Evolutionary conservation across 1,140 invertebrate species (phyloP).

Genomic region (Cyclina sinensis): DNA sequence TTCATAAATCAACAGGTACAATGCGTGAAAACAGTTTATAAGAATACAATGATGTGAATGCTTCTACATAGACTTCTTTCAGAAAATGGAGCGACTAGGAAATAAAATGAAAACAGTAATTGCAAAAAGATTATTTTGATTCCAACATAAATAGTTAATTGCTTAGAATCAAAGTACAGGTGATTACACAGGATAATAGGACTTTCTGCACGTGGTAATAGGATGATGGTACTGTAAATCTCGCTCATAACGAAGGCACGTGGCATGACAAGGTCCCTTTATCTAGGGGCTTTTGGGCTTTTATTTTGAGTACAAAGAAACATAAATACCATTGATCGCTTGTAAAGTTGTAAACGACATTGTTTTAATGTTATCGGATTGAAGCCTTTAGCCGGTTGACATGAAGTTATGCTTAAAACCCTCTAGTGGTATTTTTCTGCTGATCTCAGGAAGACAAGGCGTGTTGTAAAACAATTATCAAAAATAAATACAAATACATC

Average conservation of each 20-base stretch:
- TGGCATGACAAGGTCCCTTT: slow-evolving; percentile 37
- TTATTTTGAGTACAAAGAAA: slow-evolving; percentile 9
- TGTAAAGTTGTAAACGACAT: slow-evolving; percentile 29
- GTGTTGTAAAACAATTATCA: slow-evolving; percentile 59
- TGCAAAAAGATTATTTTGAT: slow-evolving; percentile 2
- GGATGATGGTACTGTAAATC: background rate
- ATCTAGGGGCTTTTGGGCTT: background rate
- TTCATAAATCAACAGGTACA: too few species aligned
- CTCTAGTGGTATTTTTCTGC: background rate
- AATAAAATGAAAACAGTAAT: background rate
- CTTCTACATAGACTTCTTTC: too few species aligned
- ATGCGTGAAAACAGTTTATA: too few species aligned
- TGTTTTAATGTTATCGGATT: slow-evolving; percentile 20
- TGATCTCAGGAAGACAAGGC: slow-evolving; percentile 17
- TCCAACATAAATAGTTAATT: background rate
- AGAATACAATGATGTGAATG: too few species aligned
- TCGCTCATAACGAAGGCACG: background rate
- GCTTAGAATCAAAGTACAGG: slow-evolving; percentile 5
- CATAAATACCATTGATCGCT: slow-evolving; percentile 27
- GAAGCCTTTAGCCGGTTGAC: slow-evolving; percentile 19
- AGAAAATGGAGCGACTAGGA: background rate
- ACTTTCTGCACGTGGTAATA: background rate
- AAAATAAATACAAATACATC: slow-evolving; percentile 26
- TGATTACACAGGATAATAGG: background rate
- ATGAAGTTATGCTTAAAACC: slow-evolving; percentile 52